Conservation (phyloP, 2,113 vertebrate genomes). For the Pagrus major region DNA sequence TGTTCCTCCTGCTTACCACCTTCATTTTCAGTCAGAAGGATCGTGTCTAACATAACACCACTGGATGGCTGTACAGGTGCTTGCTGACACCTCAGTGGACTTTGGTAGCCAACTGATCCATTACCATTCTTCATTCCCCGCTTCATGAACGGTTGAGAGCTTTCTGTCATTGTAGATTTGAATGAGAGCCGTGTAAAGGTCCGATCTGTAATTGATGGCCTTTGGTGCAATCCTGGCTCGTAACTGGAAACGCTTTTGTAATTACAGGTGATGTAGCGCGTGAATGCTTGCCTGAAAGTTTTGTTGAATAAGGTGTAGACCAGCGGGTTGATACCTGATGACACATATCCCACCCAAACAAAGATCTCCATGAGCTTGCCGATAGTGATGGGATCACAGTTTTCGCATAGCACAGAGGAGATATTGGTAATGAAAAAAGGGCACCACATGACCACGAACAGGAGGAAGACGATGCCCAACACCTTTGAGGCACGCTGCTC, state of each 20-base stretch:
- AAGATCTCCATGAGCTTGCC: constrained; percentile 94
- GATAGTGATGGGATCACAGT: constrained; percentile 86
- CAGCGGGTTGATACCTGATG: constrained; percentile 96
- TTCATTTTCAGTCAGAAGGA: constrained; percentile 90
- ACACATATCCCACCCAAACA: constrained; percentile 97
- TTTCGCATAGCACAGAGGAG: constrained; percentile 91
- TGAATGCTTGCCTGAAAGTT: constrained; percentile 95
- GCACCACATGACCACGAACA: constrained; percentile 99
- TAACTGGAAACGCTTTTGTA: constrained; percentile 79
- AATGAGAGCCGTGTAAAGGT: constrained; percentile 87
- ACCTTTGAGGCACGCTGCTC: constrained; percentile 98
- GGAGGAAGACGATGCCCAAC: constrained; percentile 95
- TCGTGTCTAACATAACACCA: constrained; percentile 86
- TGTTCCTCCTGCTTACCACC: constrained; percentile 88
- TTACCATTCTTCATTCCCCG: constrained; percentile 90
- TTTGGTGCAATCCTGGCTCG: constrained; percentile 44
- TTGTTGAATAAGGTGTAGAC: constrained; percentile 99
- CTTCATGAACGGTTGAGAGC: constrained; percentile 93
- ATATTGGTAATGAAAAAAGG: constrained; percentile 98
- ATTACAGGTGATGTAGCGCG: constrained; percentile 94
- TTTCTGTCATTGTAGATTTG: constrained; percentile 88
- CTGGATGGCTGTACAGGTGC: constrained; percentile 84
- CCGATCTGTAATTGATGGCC: constrained; percentile 77
- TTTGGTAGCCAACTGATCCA: constrained; percentile 89
- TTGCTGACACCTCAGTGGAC: constrained; percentile 84